phyloP scores from a whole-genome alignment of 2,888 invertebrate genomes.

The Papilio demoleus region DNA sequence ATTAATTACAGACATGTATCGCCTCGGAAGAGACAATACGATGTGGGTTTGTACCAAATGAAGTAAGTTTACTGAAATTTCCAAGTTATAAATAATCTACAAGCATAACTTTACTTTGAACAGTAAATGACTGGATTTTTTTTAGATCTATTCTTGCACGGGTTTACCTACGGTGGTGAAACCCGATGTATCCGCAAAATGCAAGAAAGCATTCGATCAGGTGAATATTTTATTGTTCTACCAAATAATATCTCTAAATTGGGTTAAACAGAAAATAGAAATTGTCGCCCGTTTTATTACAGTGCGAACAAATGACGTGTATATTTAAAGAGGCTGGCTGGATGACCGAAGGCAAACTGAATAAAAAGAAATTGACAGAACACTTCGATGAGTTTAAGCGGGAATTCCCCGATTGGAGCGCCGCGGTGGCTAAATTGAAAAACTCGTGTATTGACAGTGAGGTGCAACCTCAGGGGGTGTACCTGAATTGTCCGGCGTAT shows the following conservation, averaged over 20 bases:
- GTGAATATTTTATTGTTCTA: constrained; percentile 45
- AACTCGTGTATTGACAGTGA: constrained; percentile 53
- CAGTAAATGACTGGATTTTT: too few species aligned
- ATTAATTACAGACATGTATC: not conserved
- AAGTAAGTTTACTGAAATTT: too few species aligned
- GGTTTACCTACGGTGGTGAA: constrained; percentile 52
- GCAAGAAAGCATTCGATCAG: constrained; percentile 45
- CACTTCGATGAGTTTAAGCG: constrained; percentile 57
- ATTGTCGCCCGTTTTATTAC: constrained; percentile 44
- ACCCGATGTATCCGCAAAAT: constrained; percentile 47
- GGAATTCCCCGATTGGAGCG: constrained; percentile 59
- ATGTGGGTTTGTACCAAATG: constrained; percentile 12
- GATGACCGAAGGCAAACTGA: constrained; percentile 53
- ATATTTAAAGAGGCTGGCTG: constrained; percentile 61
- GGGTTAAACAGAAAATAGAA: not conserved
- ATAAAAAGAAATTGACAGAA: constrained; percentile 54
- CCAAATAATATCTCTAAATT: not conserved
- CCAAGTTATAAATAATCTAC: too few species aligned
- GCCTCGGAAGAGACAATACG: not conserved
- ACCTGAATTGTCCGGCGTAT: constrained; percentile 64
- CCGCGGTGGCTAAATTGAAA: constrained; percentile 57
- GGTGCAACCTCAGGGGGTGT: constrained; percentile 58
- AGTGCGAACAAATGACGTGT: constrained; percentile 67
- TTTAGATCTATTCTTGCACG: constrained; percentile 57
- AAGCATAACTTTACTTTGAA: too few species aligned